A percentile compares a stretch with the other conserved stretches of the same genome.
Conservation (phyloP, 2,888 invertebrate species). For the Scrobipalpa atriplicella region DNA sequence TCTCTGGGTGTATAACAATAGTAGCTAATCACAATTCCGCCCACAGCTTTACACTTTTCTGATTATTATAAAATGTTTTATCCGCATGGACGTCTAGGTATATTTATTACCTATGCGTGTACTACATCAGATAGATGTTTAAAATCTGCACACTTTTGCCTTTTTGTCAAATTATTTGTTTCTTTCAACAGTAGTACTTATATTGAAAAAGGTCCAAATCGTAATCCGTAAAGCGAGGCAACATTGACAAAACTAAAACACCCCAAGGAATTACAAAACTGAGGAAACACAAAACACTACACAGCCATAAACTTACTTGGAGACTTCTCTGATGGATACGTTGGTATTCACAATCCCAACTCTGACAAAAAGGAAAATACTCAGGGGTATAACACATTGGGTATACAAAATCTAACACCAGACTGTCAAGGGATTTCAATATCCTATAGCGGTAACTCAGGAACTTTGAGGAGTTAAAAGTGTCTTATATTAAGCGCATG, state of each 20-base stretch:
- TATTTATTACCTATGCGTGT: no score
- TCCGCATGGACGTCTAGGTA: no score
- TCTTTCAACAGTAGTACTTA: not conserved
- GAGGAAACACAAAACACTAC: not conserved
- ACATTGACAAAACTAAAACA: not conserved
- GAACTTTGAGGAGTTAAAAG: not conserved
- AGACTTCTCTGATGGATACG: slow-evolving; percentile 6
- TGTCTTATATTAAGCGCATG: not conserved
- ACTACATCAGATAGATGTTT: no score
- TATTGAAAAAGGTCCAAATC: not conserved
- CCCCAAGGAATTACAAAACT: not conserved
- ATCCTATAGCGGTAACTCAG: not conserved
- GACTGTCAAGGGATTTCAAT: not conserved
- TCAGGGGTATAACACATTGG: not conserved
- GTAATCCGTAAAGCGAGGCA: not conserved
- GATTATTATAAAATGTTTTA: no score
- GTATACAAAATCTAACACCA: slow-evolving; percentile 6
- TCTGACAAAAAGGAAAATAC: slow-evolving; percentile 4
- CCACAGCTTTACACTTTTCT: no score
- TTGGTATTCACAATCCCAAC: slow-evolving; percentile 8
- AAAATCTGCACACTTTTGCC: no score
- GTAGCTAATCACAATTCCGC: no score
- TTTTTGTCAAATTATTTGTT: not conserved
- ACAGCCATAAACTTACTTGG: not conserved
- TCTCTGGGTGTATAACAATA: no score